Percentiles rank a stretch among this genome's conserved stretches.
Conservation (phyloP, 2,888 invertebrate genomes). For the Cheilosia vulpina region DNA sequence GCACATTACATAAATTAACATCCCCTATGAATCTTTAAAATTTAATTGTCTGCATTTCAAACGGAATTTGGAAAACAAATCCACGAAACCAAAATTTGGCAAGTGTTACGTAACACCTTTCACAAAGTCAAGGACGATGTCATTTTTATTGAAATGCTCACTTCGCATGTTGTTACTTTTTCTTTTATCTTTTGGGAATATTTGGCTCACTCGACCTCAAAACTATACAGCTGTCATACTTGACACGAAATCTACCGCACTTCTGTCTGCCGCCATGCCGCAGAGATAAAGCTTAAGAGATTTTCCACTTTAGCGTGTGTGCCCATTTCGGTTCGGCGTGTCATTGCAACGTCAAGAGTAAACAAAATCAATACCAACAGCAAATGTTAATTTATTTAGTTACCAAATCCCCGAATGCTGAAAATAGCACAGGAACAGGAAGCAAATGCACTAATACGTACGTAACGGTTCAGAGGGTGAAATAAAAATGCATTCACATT, state of each 20-base stretch:
- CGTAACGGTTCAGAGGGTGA: background rate
- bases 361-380: background rate
- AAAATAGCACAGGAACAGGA: background rate
- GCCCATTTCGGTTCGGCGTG: background rate
- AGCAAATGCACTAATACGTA: no score
- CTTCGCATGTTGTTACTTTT: background rate
- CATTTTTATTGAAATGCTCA: constrained; percentile 1
- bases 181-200: background rate
- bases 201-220: background rate
- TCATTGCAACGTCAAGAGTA: constrained; percentile 1
- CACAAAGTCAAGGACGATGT: constrained; percentile 49
- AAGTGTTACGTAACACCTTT: constrained; percentile 36
- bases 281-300: constrained; percentile 4
- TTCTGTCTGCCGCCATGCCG: constrained; percentile 29
- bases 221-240: background rate
- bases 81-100: constrained; percentile 30
- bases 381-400: background rate
- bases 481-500: background rate
- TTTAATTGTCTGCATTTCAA: no score
- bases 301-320: background rate
- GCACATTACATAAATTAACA: no score
- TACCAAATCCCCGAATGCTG: background rate
- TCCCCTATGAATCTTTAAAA: no score
- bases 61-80: background rate
- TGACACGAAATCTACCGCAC: constrained; percentile 1